Evolutionary conservation across 1,140 invertebrate genomes (phyloP).

Genomic region (Trissolcus basalis): DNA sequence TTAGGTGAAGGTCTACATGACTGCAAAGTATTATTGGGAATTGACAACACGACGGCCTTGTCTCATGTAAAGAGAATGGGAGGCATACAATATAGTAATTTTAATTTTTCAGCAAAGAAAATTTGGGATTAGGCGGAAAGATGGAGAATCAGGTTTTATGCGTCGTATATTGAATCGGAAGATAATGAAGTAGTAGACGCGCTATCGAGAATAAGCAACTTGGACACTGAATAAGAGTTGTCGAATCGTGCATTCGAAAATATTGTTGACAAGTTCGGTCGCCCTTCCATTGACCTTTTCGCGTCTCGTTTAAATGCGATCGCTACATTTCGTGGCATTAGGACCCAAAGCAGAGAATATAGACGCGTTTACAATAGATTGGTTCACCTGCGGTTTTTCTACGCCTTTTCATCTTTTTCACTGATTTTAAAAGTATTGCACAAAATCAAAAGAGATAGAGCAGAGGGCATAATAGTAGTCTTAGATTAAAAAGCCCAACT

Average conservation of each 20-base stretch:
- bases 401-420: conserved; percentile 58
- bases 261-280: conserved; percentile 53
- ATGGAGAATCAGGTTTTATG: conserved; percentile 40
- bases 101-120: conserved; percentile 22
- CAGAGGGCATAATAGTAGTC: conserved; percentile 40
- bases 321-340: conserved; percentile 51
- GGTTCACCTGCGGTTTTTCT: conserved; percentile 37
- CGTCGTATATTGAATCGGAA: conserved; percentile 50
- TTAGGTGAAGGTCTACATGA: conserved; percentile 11
- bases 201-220: conserved; percentile 46
- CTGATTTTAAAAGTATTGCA: conserved; percentile 47
- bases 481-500: conserved; percentile 38
- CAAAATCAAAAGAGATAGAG: conserved; percentile 45
- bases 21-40: conserved; percentile 26
- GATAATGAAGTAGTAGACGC: conserved; percentile 50
- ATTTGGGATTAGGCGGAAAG: conserved; percentile 60
- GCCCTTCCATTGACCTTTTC: conserved; percentile 57
- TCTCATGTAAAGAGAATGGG: conserved; percentile 59
- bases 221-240: conserved; percentile 49
- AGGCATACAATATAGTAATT: conserved; percentile 43
- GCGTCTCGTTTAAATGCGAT: conserved; percentile 50
- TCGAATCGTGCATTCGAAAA: conserved; percentile 23
- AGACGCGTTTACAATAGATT: conserved; percentile 56
- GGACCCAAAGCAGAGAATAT: conserved; percentile 46
- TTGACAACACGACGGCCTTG: conserved; percentile 59